Conservation (phyloP, 2,888 invertebrate species). For the Cosmia pyralina region DNA sequence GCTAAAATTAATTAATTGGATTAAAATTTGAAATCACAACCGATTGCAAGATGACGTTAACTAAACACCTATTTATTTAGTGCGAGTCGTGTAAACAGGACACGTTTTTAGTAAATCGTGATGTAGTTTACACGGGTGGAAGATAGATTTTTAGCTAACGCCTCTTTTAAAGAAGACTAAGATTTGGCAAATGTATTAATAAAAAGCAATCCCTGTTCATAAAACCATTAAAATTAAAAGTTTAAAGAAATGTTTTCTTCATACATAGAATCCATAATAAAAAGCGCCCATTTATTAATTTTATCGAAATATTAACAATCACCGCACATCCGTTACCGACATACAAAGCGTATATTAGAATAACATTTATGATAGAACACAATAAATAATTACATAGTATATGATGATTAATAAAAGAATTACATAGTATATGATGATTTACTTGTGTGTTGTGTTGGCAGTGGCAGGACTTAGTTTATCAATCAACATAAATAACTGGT, state of each 20-base stretch:
- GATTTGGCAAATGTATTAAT: neutral
- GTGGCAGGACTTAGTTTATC: neutral
- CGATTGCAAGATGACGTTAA: slow-evolving; percentile 17
- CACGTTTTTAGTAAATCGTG: neutral
- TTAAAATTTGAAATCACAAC: slow-evolving; percentile 46
- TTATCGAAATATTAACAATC: slow-evolving; percentile 39
- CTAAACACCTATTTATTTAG: neutral
- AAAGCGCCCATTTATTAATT: slow-evolving; percentile 22
- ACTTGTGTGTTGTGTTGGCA: neutral
- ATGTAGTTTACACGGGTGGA: neutral
- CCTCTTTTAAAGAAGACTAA: slow-evolving; percentile 4
- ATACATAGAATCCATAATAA: slow-evolving; percentile 7
- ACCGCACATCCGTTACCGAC: slow-evolving; percentile 1
- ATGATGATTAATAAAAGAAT: slow-evolving; percentile 5
- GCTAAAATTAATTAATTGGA: slow-evolving; percentile 16
- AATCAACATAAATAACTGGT: neutral
- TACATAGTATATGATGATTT: neutral
- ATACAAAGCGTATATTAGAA: slow-evolving; percentile 11
- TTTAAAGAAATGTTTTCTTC: neutral
- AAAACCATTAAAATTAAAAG: neutral
- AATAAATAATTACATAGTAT: neutral
- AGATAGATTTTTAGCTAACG: slow-evolving; percentile 1
- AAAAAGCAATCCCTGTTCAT: slow-evolving; percentile 1
- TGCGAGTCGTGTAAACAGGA: neutral
- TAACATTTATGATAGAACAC: slow-evolving; percentile 13